Conservation (phyloP, 2,888 invertebrate genomes). For the Arctia plantaginis region DNA sequence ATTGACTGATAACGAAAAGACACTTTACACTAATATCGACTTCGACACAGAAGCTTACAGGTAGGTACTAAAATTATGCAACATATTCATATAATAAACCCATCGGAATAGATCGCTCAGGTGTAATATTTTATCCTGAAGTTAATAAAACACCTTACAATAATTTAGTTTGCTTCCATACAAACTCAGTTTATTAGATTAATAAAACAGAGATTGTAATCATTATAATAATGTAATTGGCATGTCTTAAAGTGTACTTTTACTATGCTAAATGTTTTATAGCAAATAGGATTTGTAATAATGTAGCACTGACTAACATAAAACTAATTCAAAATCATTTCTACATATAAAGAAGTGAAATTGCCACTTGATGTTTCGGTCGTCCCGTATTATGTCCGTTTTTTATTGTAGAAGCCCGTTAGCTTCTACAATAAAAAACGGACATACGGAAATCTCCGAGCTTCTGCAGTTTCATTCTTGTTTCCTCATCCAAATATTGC, state of each 20-base stretch:
- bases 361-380: background rate
- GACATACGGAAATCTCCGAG: background rate
- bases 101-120: background rate
- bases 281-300: background rate
- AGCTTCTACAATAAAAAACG: background rate
- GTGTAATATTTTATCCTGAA: too few species aligned
- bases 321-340: background rate
- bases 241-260: background rate
- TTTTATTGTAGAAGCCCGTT: too few species aligned
- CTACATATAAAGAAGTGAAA: background rate
- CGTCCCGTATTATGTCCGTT: too few species aligned
- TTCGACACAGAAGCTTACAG: slow-evolving; percentile 94
- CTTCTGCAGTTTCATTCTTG: background rate
- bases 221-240: background rate
- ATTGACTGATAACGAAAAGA: slow-evolving; percentile 89
- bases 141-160: too few species aligned
- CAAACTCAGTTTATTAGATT: background rate
- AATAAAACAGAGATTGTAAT: background rate
- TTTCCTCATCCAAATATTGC: background rate
- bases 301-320: background rate
- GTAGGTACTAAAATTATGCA: slow-evolving; percentile 56
- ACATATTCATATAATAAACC: background rate
- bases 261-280: background rate
- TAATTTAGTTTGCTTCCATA: too few species aligned
- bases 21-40: slow-evolving; percentile 93